These are phyloP conservation scores for Addax nasomaculatus DNA, from an alignment of 2,113 vertebrate species.

Conservation along the genomic window DNA sequence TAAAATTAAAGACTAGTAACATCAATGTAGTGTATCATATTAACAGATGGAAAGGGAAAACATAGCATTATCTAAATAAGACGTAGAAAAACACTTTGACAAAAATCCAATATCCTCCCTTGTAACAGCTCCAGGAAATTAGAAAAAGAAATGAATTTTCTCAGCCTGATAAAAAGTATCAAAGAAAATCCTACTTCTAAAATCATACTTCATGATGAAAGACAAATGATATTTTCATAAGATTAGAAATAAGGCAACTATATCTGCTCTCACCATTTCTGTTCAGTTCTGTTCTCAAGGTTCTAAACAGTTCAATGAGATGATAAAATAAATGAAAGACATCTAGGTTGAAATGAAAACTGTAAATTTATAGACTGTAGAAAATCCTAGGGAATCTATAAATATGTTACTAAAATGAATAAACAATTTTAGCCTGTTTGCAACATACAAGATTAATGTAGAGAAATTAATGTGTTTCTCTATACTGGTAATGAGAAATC, in stretches of 20 bases:
- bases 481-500: not conserved
- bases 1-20: not conserved
- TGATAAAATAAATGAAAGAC: not conserved
- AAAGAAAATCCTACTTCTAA: not conserved
- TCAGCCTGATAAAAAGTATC: not conserved
- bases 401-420: not conserved
- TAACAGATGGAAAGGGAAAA: not conserved
- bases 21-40: not conserved
- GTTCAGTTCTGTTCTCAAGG: not conserved
- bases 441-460: not conserved
- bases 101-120: not conserved
- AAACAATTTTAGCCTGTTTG: not conserved
- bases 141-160: not conserved
- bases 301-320: not conserved
- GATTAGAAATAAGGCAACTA: not conserved
- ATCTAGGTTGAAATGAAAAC: not conserved
- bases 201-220: not conserved
- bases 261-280: not conserved
- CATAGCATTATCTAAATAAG: not conserved
- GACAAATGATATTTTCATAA: not conserved
- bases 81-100: not conserved
- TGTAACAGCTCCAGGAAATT: not conserved
- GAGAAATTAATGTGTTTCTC: not conserved
- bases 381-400: not conserved
- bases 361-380: not conserved